Base-by-base conservation (phyloP, 2,797 vertebrate species). In the Schizopygopsis malacanthus region DNA sequence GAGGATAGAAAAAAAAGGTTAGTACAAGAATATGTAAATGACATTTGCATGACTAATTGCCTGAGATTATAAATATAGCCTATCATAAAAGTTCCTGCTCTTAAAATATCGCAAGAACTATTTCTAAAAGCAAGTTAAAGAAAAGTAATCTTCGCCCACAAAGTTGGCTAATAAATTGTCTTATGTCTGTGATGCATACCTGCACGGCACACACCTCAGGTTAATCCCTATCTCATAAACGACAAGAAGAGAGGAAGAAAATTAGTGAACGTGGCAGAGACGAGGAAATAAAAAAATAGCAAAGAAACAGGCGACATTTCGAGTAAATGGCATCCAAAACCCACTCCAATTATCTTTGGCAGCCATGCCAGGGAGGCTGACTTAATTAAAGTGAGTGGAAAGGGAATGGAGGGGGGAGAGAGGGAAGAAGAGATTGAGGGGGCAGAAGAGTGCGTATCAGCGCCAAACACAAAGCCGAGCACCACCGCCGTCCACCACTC, bases 311-410 rank as follows among this genome's bases (percentile, higher is more conserved):
- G 94, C 93, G 92, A 94, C 93, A 94, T 95, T 95, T 95, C 94
- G 93, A 94, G 94, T 94, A 95, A 95, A 94, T 95, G 95, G 93
- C 94, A 95, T 95, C 95, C 95, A 96, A 95, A 96, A 95, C 94
- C 95, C 94, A 95, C 95, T 95, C 94, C 94, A 96, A 96, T 96
- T 96, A 96, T 96, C 95, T 96, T 93, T 95, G 93, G 92, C 94
- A 95, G 92, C 93, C 95, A 95, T 93, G 94, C 93, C 94, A 96
- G 95, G 92, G 93, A 95, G 95, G 94, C 95, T 93, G 95, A 96
- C 95, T 96, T 96, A 96, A 96, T 96, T 96, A 96, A 96, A 96
- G 95, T 93, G 95, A 95, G 93, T 95, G 94, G 93, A 94, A 94
- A 94, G 92, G 92, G 93, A 92, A 90, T 33, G 93, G 92, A 92